phyloP scores from a whole-genome alignment of 2,888 invertebrate species.

The Iselma pallidipennis region DNA sequence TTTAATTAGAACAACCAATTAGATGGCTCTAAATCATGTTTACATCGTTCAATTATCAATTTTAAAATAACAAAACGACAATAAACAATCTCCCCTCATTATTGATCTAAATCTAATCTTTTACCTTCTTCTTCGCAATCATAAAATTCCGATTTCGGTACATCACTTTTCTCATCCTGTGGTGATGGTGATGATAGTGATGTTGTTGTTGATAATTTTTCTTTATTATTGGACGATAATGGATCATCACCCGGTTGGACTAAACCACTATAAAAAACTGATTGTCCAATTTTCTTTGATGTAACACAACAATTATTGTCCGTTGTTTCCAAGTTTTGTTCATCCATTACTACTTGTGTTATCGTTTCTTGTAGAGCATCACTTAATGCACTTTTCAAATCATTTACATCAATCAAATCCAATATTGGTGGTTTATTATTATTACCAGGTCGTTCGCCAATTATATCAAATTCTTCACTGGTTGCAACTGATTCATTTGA shows the following conservation, averaged over 20 bases:
- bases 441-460: constrained; percentile 60
- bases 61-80: no score
- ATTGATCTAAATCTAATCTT: no score
- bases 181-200: constrained; percentile 29
- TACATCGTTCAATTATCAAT: no score
- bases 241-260: constrained; percentile 49
- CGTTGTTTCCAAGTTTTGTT: constrained; percentile 39
- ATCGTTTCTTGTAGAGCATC: constrained; percentile 58
- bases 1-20: no score
- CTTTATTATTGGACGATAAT: constrained; percentile 20
- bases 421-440: constrained; percentile 61
- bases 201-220: background rate
- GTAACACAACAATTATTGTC: constrained; percentile 42
- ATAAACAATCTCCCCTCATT: no score
- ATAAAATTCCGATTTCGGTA: constrained; percentile 77
- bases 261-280: constrained; percentile 58
- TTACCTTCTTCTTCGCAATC: constrained; percentile 63
- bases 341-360: constrained; percentile 26
- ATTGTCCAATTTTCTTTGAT: constrained; percentile 58
- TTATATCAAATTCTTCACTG: constrained; percentile 73
- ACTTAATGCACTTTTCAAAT: constrained; percentile 63
- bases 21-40: no score
- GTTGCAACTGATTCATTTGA: constrained; percentile 72
- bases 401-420: constrained; percentile 66
- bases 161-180: constrained; percentile 72